Base-by-base conservation (phyloP, 2,888 invertebrate genomes). In the Tetragnatha montana region DNA sequence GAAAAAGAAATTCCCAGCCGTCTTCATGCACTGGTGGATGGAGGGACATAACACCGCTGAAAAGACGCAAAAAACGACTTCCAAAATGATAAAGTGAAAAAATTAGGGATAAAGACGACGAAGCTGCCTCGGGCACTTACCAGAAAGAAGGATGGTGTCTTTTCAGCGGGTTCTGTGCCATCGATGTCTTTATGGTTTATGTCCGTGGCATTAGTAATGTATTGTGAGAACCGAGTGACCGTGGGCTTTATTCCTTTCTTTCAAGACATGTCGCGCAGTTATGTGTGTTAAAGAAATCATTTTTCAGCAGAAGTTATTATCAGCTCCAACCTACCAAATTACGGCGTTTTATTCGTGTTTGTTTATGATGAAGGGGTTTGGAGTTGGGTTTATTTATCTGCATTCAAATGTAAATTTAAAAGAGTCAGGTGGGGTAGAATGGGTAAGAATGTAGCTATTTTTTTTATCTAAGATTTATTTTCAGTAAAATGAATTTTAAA, bases 1-100 rank as follows among this genome's bases (percentile, higher is more conserved):
- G 60, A 60, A 83, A 74, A 80, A 69, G 47, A 73, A 86, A 78
- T 73, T 60, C 51, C 50, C 69, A 73, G 81, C 75, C 76, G 68
- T 71, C 78, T 88, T 88, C 88, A 84, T 88, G 88, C 88, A 88
- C 75, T 68, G 88, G 47, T 88, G 88, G 75, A 74, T 60, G 49
- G 22, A 51, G 84, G 88, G 83, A 87, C 81, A 87, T 87, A 81
- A 87, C 69, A 81, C 86, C 71, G 80, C 69, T 22, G 74, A 73
- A 73, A 49, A 50, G 51, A 51, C 80, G 19, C 21, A 74, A 68
- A 74, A 81, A 81, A 75, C 68, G 60, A 69, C 19, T 51, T 17
- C 80, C 22, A 47, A 75, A 87, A 81, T 87, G 87, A 87, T 81
- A 81, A 87, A 74, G 81, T 74, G 81, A 47, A 86, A 74, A 87